Conservation (phyloP, 2,797 vertebrate species). For the Cryptoprocta ferox region DNA sequence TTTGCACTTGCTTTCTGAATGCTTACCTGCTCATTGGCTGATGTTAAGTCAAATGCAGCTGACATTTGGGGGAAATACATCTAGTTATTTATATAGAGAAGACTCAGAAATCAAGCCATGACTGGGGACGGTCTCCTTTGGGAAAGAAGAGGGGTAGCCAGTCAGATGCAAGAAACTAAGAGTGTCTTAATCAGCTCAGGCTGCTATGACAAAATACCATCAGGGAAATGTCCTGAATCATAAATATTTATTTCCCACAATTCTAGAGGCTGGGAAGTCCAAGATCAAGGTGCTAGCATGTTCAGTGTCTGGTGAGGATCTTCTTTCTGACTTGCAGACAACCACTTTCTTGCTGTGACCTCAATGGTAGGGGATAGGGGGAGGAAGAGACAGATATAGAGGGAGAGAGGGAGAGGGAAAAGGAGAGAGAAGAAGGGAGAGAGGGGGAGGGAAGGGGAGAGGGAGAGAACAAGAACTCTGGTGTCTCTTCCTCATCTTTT, state of each 20-base stretch:
- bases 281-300: not conserved
- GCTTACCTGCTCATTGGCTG: not conserved
- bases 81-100: not conserved
- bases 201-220: not conserved
- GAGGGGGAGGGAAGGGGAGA: not conserved
- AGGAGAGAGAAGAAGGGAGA: too few species aligned
- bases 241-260: not conserved
- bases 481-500: not conserved
- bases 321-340: not conserved
- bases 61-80: not conserved
- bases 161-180: not conserved
- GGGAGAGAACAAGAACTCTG: not conserved
- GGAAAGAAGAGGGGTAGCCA: not conserved
- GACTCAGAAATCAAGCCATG: not conserved
- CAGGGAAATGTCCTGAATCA: not conserved
- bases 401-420: not conserved
- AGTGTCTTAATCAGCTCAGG: not conserved
- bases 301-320: not conserved
- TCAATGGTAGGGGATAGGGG: not conserved
- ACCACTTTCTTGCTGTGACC: not conserved
- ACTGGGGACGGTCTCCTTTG: not conserved
- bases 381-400: not conserved
- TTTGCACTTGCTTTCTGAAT: not conserved
- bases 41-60: not conserved
- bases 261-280: not conserved